Percentiles rank a stretch among this genome's conserved stretches.
These are phyloP conservation scores for Ecliptopera silaceata DNA, from an alignment of 2,888 invertebrate species.

Conservation along the genomic window DNA sequence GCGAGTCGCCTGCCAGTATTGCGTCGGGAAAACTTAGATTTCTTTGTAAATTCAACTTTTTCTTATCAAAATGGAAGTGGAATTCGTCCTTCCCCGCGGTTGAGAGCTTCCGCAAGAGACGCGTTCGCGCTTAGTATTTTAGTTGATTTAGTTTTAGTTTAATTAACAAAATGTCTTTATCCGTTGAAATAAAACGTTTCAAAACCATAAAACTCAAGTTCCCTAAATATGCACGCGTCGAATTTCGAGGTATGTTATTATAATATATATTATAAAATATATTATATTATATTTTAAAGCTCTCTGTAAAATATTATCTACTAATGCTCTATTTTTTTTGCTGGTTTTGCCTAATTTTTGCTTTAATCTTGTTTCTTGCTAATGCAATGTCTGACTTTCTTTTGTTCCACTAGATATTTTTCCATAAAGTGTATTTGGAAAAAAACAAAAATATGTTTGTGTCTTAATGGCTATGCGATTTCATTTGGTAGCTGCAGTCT, in stretches of 20 bases:
- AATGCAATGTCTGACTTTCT: too few species aligned
- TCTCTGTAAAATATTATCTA: too few species aligned
- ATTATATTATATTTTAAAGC: too few species aligned
- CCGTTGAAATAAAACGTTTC: conserved; percentile 86
- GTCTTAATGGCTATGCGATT: too few species aligned
- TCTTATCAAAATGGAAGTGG: conserved; percentile 5
- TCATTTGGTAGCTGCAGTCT: too few species aligned
- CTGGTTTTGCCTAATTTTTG: too few species aligned
- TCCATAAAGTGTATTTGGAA: too few species aligned
- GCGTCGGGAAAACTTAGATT: conserved; percentile 38
- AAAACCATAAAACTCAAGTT: conserved; percentile 86
- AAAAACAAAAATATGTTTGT: too few species aligned
- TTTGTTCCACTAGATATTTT: too few species aligned
- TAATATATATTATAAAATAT: too few species aligned
- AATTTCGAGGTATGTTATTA: conserved; percentile 88
- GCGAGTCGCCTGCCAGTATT: conserved; percentile 14
- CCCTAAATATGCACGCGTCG: conserved; percentile 86
- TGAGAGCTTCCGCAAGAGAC: background rate
- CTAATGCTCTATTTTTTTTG: too few species aligned
- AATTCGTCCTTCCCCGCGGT: conserved; percentile 1
- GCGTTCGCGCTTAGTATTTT: background rate
- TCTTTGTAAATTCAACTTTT: conserved; percentile 7
- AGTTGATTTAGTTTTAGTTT: conserved; percentile 3
- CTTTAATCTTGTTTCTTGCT: too few species aligned
- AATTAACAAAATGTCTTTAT: conserved; percentile 84